Evolutionary conservation across 1,140 invertebrate genomes (phyloP).

Genomic region (Drosophila novamexicana): DNA sequence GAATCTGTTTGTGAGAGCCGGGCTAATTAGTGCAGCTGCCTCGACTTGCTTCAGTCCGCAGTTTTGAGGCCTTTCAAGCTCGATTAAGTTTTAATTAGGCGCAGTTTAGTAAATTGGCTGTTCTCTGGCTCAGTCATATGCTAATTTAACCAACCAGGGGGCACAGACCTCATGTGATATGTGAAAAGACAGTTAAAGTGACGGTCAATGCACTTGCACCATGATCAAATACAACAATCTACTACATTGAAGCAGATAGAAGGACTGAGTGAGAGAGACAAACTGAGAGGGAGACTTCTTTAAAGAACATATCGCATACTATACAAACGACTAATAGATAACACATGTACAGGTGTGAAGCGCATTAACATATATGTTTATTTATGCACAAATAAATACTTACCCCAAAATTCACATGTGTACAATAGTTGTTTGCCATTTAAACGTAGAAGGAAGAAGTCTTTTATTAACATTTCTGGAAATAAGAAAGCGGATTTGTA

Average conservation of each 20-base stretch:
- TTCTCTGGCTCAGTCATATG: constrained; percentile 36
- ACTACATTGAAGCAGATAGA: neutral
- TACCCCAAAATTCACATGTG: too few species aligned
- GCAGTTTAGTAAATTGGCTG: constrained; percentile 72
- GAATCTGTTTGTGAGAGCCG: constrained; percentile 61
- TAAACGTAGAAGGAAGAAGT: too few species aligned
- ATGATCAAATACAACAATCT: neutral
- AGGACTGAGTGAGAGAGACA: neutral
- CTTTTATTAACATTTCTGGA: too few species aligned
- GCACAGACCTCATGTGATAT: constrained; percentile 26
- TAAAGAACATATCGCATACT: too few species aligned
- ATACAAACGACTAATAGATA: too few species aligned
- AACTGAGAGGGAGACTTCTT: neutral
- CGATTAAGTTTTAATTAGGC: constrained; percentile 76
- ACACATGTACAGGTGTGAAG: too few species aligned
- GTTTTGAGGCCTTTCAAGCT: constrained; percentile 63
- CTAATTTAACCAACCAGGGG: constrained; percentile 45
- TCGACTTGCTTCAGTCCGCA: neutral
- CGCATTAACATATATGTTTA: too few species aligned
- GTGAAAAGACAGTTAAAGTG: constrained; percentile 23
- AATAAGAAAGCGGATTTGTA: too few species aligned
- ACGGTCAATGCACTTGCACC: constrained; percentile 30
- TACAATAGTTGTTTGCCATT: too few species aligned
- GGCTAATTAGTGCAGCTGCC: constrained; percentile 68
- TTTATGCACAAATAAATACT: too few species aligned